These are phyloP conservation scores for Incurvaria masculella DNA, from an alignment of 2,888 invertebrate genomes.

Conservation along the genomic window DNA sequence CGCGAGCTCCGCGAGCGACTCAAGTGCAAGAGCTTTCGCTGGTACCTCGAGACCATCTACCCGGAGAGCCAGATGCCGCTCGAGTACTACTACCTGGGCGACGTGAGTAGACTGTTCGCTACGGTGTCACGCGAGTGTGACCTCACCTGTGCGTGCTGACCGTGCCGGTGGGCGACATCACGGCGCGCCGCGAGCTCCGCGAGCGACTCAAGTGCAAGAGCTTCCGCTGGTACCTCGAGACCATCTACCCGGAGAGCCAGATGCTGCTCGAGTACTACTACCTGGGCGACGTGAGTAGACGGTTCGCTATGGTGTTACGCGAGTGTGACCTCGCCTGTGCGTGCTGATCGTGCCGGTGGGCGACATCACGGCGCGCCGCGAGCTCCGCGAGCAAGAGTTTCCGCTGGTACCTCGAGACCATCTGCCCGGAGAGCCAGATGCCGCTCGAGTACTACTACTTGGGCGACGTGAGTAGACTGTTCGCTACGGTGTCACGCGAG, in stretches of 20 bases:
- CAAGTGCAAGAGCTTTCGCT: slow-evolving; percentile 96
- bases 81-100: slow-evolving; percentile 93
- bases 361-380: slow-evolving; percentile 79
- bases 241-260: slow-evolving; percentile 97
- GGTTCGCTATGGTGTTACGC: no score
- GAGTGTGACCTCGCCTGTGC: slow-evolving; percentile 23
- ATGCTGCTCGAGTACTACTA: slow-evolving; percentile 97
- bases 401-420: slow-evolving; percentile 96
- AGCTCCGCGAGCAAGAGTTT: slow-evolving; percentile 91
- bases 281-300: slow-evolving; percentile 87
- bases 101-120: no score
- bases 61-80: slow-evolving; percentile 98
- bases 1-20: slow-evolving; percentile 72
- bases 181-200: slow-evolving; percentile 72
- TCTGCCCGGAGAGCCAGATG: slow-evolving; percentile 98
- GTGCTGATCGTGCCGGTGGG: slow-evolving; percentile 89
- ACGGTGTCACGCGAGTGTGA: no score
- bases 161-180: slow-evolving; percentile 90
- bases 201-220: slow-evolving; percentile 94
- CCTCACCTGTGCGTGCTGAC: slow-evolving; percentile 61
- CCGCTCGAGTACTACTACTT: slow-evolving; percentile 94
- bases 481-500: no score
- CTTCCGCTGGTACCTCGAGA: slow-evolving; percentile 97
- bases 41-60: slow-evolving; percentile 98
- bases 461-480: slow-evolving; percentile 87